Conservation (phyloP, 1,140 invertebrate genomes). For the Asbolus verrucosus region DNA sequence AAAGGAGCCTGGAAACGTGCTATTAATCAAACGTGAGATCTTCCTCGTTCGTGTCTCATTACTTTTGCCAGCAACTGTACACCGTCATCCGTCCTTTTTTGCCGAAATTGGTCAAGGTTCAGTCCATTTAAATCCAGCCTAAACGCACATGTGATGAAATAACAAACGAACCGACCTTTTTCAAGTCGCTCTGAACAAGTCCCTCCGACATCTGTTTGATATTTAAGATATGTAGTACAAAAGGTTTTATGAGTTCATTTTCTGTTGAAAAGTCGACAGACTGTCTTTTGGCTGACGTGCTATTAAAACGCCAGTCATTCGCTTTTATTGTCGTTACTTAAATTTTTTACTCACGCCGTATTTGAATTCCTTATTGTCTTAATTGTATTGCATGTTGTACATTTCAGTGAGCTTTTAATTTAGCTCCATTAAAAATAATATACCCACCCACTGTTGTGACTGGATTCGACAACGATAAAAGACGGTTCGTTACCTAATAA, state of each 20-base stretch:
- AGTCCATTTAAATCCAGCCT: too few species aligned
- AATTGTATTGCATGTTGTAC: constrained; percentile 32
- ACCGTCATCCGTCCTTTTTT: too few species aligned
- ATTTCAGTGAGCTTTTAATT: constrained; percentile 35
- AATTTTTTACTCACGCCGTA: constrained; percentile 6
- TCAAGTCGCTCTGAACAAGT: background rate
- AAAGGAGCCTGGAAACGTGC: constrained; percentile 29
- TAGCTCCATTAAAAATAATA: constrained; percentile 27
- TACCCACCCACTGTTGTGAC: constrained; percentile 37
- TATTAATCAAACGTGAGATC: constrained; percentile 17
- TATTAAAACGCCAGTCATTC: constrained; percentile 36
- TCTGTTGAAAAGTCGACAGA: constrained; percentile 32
- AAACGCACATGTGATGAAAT: too few species aligned
- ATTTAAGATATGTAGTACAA: constrained; percentile 38
- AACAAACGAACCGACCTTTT: too few species aligned
- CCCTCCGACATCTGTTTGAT: constrained; percentile 28
- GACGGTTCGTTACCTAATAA: constrained; percentile 30
- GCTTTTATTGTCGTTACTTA: constrained; percentile 30
- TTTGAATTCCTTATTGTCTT: constrained; percentile 29
- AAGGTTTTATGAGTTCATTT: constrained; percentile 36
- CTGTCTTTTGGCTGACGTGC: constrained; percentile 18
- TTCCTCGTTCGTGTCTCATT: constrained; percentile 35
- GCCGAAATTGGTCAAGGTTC: too few species aligned
- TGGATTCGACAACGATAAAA: constrained; percentile 21
- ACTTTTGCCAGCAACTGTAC: background rate